Conservation (phyloP, 2,113 vertebrate species). For the Boulengeromyrus knoepffleri region DNA sequence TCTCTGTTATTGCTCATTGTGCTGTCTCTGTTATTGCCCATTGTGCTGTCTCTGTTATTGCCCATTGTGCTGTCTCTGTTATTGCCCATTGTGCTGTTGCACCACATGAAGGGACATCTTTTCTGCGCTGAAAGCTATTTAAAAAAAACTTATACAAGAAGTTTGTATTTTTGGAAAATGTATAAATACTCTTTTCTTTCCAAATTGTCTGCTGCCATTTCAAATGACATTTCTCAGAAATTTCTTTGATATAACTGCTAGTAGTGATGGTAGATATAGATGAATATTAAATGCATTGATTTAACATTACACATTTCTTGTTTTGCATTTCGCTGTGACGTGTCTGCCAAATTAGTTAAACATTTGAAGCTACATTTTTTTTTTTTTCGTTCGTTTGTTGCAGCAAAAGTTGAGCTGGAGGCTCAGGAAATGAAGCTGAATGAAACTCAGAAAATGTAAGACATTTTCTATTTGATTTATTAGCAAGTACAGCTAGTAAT, state of each 20-base stretch:
- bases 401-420: conserved; percentile 87
- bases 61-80: background rate
- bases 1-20: no score
- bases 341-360: background rate
- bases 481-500: background rate
- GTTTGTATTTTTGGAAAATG: background rate
- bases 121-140: background rate
- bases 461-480: conserved; percentile 27
- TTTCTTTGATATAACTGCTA: background rate
- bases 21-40: background rate
- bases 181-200: background rate
- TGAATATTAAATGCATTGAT: background rate
- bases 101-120: background rate
- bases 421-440: conserved; percentile 72
- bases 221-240: background rate
- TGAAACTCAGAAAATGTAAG: conserved; percentile 84
- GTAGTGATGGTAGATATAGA: background rate
- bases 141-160: background rate
- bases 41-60: background rate
- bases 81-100: background rate
- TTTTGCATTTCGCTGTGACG: background rate
- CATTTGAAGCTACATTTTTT: background rate
- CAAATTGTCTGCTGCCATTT: background rate
- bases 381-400: background rate
- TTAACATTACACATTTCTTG: background rate